Conservation (phyloP, 2,797 vertebrate species). For the Hydrocynus forskahlii region DNA sequence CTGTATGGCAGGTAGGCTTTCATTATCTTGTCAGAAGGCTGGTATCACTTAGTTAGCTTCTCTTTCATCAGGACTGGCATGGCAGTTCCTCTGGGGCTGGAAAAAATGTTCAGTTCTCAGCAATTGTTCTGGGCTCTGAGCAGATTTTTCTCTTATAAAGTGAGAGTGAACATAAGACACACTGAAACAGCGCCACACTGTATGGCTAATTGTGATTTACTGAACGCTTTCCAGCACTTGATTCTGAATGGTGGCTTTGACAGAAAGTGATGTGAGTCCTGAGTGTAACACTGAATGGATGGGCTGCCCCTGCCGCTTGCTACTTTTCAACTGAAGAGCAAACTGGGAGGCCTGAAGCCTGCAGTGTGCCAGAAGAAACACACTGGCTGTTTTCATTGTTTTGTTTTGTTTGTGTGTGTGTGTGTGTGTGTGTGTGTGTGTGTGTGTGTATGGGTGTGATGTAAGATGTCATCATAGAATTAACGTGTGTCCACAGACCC, state of each 20-base stretch:
- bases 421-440: slow-evolving; percentile 21
- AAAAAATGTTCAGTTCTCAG: slow-evolving; percentile 44
- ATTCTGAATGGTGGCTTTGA: slow-evolving; percentile 41
- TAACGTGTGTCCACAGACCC: slow-evolving; percentile 27
- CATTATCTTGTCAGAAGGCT: slow-evolving; percentile 42
- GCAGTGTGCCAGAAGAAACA: slow-evolving; percentile 32
- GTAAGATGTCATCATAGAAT: slow-evolving; percentile 25
- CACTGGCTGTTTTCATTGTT: neutral
- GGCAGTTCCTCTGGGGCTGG: slow-evolving; percentile 38
- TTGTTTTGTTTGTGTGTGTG: neutral
- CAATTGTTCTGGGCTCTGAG: slow-evolving; percentile 41
- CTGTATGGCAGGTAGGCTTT: slow-evolving; percentile 44
- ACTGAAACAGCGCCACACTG: neutral
- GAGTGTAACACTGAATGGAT: slow-evolving; percentile 38
- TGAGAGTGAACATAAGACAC: slow-evolving; percentile 38
- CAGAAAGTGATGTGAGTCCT: slow-evolving; percentile 34
- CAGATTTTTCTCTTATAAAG: slow-evolving; percentile 43
- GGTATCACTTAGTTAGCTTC: slow-evolving; percentile 27
- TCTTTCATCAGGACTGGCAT: slow-evolving; percentile 50
- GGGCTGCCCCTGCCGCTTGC: slow-evolving; percentile 32
- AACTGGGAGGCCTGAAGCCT: neutral
- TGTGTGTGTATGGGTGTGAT: neutral
- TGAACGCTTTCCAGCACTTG: slow-evolving; percentile 24
- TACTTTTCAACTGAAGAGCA: slow-evolving; percentile 9
- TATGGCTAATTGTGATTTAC: neutral